Base-by-base conservation (phyloP, 2,888 invertebrate genomes). In the Eremobia ochroleuca region DNA sequence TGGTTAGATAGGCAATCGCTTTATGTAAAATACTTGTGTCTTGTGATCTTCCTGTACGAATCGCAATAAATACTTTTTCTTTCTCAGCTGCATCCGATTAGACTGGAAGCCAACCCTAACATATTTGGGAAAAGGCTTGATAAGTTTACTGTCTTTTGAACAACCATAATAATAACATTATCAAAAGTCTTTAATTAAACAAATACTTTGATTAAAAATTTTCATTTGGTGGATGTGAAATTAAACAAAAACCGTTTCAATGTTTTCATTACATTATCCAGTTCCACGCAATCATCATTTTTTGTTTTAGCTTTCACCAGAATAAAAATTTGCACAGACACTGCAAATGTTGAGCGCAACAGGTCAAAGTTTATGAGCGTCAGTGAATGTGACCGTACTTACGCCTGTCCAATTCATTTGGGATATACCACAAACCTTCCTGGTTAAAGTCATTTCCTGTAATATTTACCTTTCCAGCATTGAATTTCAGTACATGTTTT, bases 281-380 rank as follows among this genome's bases (percentile, higher is more conserved):
- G 43, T 43, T n/a, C 25, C 5, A 25, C 5, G 28, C 5, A 55
- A 13, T 55, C 2, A 59, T 6, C 3, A 9, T 66, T 6, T 2
- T 31, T n/a, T n/a, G n/a, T n/a, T 43, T 62, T 66, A 37, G 8
- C 9, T 43, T 58, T 15, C 25, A 18, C 28, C 4, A 2, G 1
- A 15, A 18, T 59, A 37, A 49, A 58, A 37, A 52, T n/a, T 61
- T 40, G 52, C n/a, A 34, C 40, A 25, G 11, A 31, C 40, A 37
- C 28, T n/a, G 5, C 5, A 64, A 40, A 68, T 52, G 11, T 68
- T 58, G 21, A 83, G 21, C 58, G 68, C 83, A 80, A 80, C 83
- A 77, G 49, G 64, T 77, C 11, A 49, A 82, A n/a, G 69, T 83
- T 18, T 77, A 83, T 77, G 40, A 68, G 40, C 28, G 8, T 43